Evolutionary conservation across 2,797 vertebrate species (phyloP).

Genomic region (Todus mexicanus): DNA sequence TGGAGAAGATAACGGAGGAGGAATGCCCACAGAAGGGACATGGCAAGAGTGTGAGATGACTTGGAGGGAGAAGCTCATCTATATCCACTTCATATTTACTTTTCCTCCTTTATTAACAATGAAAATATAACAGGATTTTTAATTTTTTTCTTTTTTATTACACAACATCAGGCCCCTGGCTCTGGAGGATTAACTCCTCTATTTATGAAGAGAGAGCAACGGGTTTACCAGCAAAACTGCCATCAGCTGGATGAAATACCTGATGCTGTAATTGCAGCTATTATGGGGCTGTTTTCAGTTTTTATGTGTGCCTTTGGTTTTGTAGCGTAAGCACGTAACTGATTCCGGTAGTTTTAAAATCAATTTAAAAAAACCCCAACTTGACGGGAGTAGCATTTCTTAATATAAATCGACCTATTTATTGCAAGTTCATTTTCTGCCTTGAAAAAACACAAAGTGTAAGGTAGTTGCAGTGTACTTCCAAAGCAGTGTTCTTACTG

Average conservation of each 20-base stretch:
- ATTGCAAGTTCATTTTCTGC: neutral
- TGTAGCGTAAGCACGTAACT: neutral
- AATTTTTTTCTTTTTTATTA: neutral
- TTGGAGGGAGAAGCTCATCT: neutral
- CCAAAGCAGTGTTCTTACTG: neutral
- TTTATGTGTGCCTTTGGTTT: neutral
- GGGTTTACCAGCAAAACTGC: neutral
- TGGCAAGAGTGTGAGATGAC: accelerated
- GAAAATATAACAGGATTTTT: neutral
- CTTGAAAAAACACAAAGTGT: neutral
- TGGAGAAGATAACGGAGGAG: neutral
- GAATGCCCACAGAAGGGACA: accelerated
- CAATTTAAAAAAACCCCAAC: neutral
- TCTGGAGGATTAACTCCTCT: neutral
- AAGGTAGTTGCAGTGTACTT: neutral
- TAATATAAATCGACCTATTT: neutral
- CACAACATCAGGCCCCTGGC: neutral
- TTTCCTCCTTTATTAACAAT: neutral
- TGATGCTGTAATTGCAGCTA: neutral
- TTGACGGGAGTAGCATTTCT: neutral
- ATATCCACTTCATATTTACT: neutral
- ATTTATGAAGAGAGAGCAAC: neutral
- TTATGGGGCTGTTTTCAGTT: neutral
- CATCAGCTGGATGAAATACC: neutral
- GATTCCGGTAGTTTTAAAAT: neutral